Evolutionary conservation across 2,113 vertebrate genomes (phyloP).

Genomic region (Trichomycterus rosablanca): DNA sequence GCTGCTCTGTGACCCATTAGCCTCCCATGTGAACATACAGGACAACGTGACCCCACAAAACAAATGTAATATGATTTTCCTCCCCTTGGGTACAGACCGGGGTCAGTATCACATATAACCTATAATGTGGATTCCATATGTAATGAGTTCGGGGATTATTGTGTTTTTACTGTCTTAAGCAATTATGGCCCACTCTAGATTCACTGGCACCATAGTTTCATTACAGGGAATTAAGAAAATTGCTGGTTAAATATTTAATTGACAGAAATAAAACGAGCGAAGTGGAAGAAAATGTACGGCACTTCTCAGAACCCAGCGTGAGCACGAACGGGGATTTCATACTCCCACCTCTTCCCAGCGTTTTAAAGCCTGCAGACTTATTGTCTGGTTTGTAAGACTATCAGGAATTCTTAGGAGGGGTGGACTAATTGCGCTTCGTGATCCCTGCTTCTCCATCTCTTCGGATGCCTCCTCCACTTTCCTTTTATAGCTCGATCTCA

Average conservation of each 20-base stretch:
- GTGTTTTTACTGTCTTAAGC: too few species aligned
- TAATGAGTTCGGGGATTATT: too few species aligned
- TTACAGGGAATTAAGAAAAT: constrained; percentile 59
- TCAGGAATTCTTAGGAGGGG: too few species aligned
- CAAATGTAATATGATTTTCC: too few species aligned
- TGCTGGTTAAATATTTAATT: constrained; percentile 55
- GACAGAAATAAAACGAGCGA: constrained; percentile 51
- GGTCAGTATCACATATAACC: too few species aligned
- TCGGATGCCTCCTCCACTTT: not conserved
- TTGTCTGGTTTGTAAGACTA: too few species aligned
- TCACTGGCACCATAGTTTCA: constrained; percentile 51
- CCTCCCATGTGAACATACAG: not conserved
- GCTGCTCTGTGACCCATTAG: too few species aligned
- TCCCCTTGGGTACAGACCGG: too few species aligned
- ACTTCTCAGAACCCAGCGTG: constrained; percentile 48
- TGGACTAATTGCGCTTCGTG: too few species aligned
- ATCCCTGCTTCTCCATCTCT: not conserved
- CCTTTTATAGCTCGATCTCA: constrained; percentile 11
- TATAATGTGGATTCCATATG: not conserved
- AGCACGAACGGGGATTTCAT: not conserved
- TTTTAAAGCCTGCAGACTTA: constrained; percentile 17
- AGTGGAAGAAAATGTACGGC: constrained; percentile 51
- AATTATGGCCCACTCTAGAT: constrained; percentile 15
- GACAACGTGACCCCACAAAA: not conserved
- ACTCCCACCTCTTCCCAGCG: constrained; percentile 8